Evolutionary conservation across 2,888 invertebrate genomes (phyloP), one percentile per base, ranked within the genome.

Genomic region (Drosophila limbata): DNA sequence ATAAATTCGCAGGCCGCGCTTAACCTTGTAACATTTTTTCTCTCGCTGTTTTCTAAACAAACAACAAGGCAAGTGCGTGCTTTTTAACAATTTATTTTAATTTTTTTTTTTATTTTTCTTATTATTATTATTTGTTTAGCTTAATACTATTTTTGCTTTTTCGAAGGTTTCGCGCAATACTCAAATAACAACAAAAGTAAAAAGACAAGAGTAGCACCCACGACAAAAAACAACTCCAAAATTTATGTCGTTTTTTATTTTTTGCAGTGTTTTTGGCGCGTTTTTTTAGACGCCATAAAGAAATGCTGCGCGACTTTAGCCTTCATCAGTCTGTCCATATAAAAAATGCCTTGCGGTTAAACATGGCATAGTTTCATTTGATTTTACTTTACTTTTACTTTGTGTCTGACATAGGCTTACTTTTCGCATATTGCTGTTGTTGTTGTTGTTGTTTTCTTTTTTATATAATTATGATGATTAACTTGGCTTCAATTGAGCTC

Each of bases 311-410:
- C 63, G 56, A 71, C 21, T 47, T 40, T 68, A 77, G 79, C 88
- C 84, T 87, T 87, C 82, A 28, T 28, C 28, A 44, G 31, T 40
- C 47, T 5, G 52, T n/a, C 33, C 17, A 25, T 5, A 25, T 33
- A 53, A 37, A 62, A 69, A 64, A 62, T 73, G 81, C 72, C 85
- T 78, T 82, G 85, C 80, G 83, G 82, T 69, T 78, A 53, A 55
- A 69, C 65, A 64, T 81, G 87, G 77, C 83, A 84, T 70, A 79
- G 77, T 84, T 84, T 77, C 60, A 56, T 45, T 51, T 33, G 28
- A 45, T 15, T 56, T 37, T 28, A 10, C 3, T 59, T 48, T 39
- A 69, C 78, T 76, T 76, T 77, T 74, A 78, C 78, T 66, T 73
- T 66, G 45, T 55, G 60, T 44, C 55, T 62, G 19, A 48, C 45